Evolutionary conservation across 2,113 vertebrate genomes (phyloP).

Genomic region (Leptodactylus fuscus): DNA sequence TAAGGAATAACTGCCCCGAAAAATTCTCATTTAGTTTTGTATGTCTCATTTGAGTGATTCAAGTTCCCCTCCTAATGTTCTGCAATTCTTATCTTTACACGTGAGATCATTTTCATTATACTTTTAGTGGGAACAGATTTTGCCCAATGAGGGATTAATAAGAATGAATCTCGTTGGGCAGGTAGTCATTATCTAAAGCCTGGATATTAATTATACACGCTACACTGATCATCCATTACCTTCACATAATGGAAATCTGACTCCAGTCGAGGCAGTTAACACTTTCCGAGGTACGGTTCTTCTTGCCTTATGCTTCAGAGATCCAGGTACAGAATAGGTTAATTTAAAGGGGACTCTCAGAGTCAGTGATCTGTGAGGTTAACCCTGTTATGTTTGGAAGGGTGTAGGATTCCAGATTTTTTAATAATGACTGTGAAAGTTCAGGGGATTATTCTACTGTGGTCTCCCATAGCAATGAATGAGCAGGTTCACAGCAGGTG

Average conservation of each 20-base stretch:
- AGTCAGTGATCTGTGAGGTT: conserved; percentile 32
- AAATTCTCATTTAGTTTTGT: neutral
- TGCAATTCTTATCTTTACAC: neutral
- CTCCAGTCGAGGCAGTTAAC: conserved; percentile 11
- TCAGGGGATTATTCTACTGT: neutral
- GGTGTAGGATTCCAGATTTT: neutral
- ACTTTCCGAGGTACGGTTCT: neutral
- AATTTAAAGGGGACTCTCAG: neutral
- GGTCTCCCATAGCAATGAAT: conserved; percentile 33
- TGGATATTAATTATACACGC: conserved; percentile 39
- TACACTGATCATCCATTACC: conserved; percentile 21
- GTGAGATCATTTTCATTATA: neutral
- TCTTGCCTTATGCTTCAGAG: neutral
- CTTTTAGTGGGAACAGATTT: neutral
- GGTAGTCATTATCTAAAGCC: neutral
- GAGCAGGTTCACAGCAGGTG: conserved; percentile 50
- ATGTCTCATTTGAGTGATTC: neutral
- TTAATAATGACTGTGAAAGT: neutral
- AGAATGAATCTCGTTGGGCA: conserved; percentile 3
- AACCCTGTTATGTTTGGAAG: conserved; percentile 9
- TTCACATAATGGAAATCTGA: conserved; percentile 26
- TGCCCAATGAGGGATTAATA: neutral
- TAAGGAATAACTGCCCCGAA: neutral
- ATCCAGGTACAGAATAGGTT: neutral
- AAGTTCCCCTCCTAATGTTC: neutral